These are phyloP conservation scores for Falco punctatus DNA, from an alignment of 2,113 vertebrate species.

Conservation along the genomic window DNA sequence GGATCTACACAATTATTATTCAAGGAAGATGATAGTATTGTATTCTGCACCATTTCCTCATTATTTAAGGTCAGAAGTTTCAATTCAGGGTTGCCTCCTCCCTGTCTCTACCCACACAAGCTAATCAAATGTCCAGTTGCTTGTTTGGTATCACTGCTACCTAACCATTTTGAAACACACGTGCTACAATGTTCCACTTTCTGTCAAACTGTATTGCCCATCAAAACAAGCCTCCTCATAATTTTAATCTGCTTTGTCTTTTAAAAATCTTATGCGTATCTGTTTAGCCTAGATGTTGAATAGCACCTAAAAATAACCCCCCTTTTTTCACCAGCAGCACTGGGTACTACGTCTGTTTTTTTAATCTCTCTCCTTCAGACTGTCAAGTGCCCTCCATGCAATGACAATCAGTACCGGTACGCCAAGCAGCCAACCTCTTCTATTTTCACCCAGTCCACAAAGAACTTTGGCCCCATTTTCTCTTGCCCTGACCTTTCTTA, in stretches of 20 bases:
- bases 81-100: neutral
- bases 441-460: neutral
- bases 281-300: neutral
- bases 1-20: neutral
- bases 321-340: neutral
- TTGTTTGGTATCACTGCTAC: neutral
- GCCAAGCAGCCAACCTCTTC: neutral
- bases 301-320: neutral
- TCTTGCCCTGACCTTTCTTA: neutral
- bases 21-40: neutral
- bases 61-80: neutral
- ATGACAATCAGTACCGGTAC: fast-evolving
- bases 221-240: neutral
- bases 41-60: neutral
- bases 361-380: neutral
- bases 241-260: neutral
- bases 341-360: neutral
- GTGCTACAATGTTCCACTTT: fast-evolving
- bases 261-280: neutral
- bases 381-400: neutral
- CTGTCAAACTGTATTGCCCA: neutral
- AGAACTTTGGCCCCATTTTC: neutral
- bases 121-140: neutral
- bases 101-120: neutral
- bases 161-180: neutral